A percentile compares a stretch with the other conserved stretches of the same genome.
phyloP scores from a whole-genome alignment of 2,888 invertebrate genomes.

The Drosophila aldrichi region DNA sequence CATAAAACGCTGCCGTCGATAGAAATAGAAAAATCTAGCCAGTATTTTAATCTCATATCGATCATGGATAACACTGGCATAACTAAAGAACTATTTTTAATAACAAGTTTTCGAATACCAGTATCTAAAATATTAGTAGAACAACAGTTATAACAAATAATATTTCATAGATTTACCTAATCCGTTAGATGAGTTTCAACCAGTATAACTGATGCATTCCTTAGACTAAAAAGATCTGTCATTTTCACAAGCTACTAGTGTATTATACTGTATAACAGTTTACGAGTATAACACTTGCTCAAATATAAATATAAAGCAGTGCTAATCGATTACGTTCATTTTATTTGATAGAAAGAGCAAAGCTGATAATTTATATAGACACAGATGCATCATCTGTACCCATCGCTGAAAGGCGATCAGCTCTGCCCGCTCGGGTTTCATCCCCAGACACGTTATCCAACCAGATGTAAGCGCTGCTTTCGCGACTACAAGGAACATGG shows the following conservation, averaged over 20 bases:
- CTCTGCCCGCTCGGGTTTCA: conserved; percentile 96
- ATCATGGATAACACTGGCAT: neutral
- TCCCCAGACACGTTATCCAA: conserved; percentile 97
- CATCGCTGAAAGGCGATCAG: conserved; percentile 91
- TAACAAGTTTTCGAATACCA: too few species aligned
- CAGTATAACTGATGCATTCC: too few species aligned
- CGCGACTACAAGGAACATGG: conserved; percentile 96
- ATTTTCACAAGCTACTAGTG: too few species aligned
- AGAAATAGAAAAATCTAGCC: neutral
- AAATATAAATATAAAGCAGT: neutral
- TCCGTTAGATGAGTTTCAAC: too few species aligned
- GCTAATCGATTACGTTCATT: neutral
- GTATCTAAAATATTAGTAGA: too few species aligned
- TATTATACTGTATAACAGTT: neutral
- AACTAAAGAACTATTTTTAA: neutral
- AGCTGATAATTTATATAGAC: conserved; percentile 67
- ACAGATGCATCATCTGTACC: conserved; percentile 86
- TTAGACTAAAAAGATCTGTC: too few species aligned
- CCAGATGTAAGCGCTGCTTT: conserved; percentile 96
- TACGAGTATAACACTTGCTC: neutral
- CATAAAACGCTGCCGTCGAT: neutral
- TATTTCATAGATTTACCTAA: too few species aligned
- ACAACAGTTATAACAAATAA: too few species aligned
- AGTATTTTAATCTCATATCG: neutral
- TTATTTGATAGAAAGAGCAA: conserved; percentile 54